Conservation (phyloP, 1,140 invertebrate species). For the Prorops nasuta region DNA sequence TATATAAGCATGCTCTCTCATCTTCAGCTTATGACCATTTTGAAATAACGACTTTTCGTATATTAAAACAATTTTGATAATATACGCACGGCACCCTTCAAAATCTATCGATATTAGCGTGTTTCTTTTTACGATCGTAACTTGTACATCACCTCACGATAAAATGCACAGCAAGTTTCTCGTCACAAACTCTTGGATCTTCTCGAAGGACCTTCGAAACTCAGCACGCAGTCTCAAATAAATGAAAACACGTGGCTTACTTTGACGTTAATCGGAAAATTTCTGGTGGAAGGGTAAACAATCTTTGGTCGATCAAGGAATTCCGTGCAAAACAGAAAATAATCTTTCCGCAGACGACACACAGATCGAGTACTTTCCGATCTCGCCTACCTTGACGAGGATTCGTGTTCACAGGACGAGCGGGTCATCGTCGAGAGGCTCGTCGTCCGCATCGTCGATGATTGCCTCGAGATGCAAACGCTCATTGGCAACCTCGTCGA, state of each 20-base stretch:
- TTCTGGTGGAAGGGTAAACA: constrained; percentile 38
- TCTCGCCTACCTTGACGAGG: constrained; percentile 74
- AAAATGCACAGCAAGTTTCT: too few species aligned
- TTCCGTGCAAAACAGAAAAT: constrained; percentile 15
- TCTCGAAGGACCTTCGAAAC: constrained; percentile 26
- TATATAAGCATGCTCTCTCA: not conserved
- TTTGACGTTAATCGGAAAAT: too few species aligned
- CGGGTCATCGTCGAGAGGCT: constrained; percentile 41
- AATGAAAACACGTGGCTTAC: not conserved
- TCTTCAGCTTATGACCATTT: not conserved
- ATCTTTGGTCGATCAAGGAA: too few species aligned
- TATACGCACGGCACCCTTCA: constrained; percentile 36
- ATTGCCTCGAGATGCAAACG: constrained; percentile 21
- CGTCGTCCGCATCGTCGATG: constrained; percentile 31
- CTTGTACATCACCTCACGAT: constrained; percentile 21
- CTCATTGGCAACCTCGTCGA: not conserved
- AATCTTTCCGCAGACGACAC: constrained; percentile 65
- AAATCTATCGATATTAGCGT: constrained; percentile 49
- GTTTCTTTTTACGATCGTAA: constrained; percentile 24
- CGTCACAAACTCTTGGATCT: constrained; percentile 9
- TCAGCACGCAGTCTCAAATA: constrained; percentile 20
- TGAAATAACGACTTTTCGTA: not conserved
- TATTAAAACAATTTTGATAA: not conserved
- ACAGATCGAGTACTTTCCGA: constrained; percentile 78
- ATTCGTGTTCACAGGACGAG: constrained; percentile 72